A percentile compares a stretch with the other conserved stretches of the same genome.
Evolutionary conservation across 2,797 vertebrate genomes (phyloP).

Genomic region (Sebastiscus albofasciatus): DNA sequence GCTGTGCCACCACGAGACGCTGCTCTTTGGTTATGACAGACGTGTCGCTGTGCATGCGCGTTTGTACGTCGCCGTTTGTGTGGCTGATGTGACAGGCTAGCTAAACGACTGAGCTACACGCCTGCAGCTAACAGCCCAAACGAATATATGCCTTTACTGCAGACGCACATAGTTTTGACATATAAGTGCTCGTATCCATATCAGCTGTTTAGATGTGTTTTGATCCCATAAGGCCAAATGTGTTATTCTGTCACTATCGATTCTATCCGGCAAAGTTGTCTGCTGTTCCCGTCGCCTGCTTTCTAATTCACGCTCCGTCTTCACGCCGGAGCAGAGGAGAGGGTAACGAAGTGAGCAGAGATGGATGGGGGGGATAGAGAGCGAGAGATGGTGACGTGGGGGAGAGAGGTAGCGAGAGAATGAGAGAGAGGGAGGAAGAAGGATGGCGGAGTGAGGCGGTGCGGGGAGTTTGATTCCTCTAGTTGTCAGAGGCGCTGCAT

Average conservation of each 20-base stretch:
- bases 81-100: slow-evolving; percentile 39
- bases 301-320: slow-evolving; percentile 43
- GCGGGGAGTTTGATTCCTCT: slow-evolving; percentile 66
- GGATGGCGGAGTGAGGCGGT: slow-evolving; percentile 56
- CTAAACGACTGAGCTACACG: slow-evolving; percentile 32
- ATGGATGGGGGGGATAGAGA: slow-evolving; percentile 38
- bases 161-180: slow-evolving; percentile 16
- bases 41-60: slow-evolving; percentile 15
- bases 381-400: slow-evolving; percentile 18
- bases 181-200: slow-evolving; percentile 5
- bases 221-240: slow-evolving; percentile 32
- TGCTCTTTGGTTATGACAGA: slow-evolving; percentile 65
- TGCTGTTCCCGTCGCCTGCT: slow-evolving; percentile 19
- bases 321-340: slow-evolving; percentile 25
- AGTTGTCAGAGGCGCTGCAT: slow-evolving; percentile 75
- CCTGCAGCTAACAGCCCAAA: slow-evolving; percentile 41
- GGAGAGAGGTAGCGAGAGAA: slow-evolving; percentile 23
- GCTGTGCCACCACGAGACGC: slow-evolving; percentile 36
- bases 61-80: slow-evolving; percentile 24
- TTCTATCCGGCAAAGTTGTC: slow-evolving; percentile 24
- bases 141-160: slow-evolving; percentile 4
- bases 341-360: slow-evolving; percentile 50
- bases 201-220: slow-evolving; percentile 29
- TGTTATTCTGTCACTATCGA: slow-evolving; percentile 29
- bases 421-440: slow-evolving; percentile 1